phyloP scores from a whole-genome alignment of 2,113 vertebrate genomes.

The Anolis sagrei region DNA sequence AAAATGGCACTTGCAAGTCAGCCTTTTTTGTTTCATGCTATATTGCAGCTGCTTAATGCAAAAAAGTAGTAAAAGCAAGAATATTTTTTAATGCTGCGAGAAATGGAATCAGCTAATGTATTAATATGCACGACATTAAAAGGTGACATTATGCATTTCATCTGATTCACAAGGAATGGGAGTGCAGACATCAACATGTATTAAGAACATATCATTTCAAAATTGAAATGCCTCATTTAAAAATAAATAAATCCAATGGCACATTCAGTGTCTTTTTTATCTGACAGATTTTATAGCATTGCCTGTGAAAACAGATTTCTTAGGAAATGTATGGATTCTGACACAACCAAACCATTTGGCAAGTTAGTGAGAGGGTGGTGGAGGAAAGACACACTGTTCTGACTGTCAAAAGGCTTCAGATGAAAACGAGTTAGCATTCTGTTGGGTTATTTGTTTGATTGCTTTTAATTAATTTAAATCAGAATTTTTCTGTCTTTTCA shows the following conservation, averaged over 20 bases:
- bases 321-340: not conserved
- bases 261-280: not conserved
- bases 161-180: not conserved
- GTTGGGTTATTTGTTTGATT: not conserved
- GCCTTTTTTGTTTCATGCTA: not conserved
- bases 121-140: not conserved
- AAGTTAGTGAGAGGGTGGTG: not conserved
- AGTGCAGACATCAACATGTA: not conserved
- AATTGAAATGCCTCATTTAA: not conserved
- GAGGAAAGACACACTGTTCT: not conserved
- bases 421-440: not conserved
- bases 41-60: not conserved
- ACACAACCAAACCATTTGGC: slow-evolving; percentile 6
- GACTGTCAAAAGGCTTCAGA: slow-evolving; percentile 8
- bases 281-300: not conserved
- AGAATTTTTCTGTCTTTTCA: not conserved
- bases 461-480: not conserved
- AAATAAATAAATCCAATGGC: not conserved
- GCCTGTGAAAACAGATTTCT: not conserved
- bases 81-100: not conserved
- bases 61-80: not conserved
- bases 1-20: too few species aligned
- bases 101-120: not conserved
- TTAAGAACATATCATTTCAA: not conserved
- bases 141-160: not conserved